phyloP scores from a whole-genome alignment of 2,113 vertebrate genomes.

The Ailurus styani region DNA sequence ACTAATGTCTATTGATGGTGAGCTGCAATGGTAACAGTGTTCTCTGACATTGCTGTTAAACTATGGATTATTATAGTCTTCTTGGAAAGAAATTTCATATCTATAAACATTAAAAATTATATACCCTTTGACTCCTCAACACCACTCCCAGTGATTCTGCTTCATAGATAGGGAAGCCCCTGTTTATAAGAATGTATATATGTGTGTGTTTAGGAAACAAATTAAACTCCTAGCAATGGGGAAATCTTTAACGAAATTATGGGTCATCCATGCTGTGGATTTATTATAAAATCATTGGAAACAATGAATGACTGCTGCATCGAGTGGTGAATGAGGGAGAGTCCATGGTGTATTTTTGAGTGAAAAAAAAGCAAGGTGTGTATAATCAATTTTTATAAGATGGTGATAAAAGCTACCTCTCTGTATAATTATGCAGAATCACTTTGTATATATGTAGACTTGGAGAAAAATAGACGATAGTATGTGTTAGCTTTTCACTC shows the following conservation, averaged over 20 bases:
- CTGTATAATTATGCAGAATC: neutral
- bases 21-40: neutral
- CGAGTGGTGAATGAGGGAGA: neutral
- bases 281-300: neutral
- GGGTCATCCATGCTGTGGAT: neutral
- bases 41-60: neutral
- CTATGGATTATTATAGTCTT: neutral
- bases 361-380: neutral
- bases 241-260: neutral
- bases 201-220: neutral
- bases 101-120: neutral
- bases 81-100: neutral
- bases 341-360: neutral
- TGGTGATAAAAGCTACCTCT: neutral
- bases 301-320: neutral
- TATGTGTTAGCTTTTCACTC: neutral
- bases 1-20: neutral
- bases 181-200: neutral
- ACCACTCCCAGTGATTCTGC: neutral
- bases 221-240: neutral
- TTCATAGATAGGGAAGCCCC: neutral
- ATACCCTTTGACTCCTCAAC: neutral
- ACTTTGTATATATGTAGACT: neutral
- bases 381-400: neutral
- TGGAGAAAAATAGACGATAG: neutral